Evolutionary conservation across 2,113 vertebrate species (phyloP).

Genomic region (Petrocephalus zakoni): DNA sequence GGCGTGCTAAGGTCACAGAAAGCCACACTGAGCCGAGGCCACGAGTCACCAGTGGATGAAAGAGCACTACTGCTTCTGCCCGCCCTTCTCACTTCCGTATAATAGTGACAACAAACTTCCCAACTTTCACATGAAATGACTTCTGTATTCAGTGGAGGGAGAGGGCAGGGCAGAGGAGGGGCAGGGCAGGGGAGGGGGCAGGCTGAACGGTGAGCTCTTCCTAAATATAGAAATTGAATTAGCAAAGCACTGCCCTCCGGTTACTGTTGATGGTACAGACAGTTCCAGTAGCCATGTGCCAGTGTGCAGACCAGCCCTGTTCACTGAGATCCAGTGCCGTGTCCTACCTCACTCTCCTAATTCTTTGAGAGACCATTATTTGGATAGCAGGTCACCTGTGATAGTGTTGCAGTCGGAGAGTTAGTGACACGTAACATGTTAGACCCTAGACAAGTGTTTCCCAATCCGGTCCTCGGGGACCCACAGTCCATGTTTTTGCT

Average conservation of each 20-base stretch:
- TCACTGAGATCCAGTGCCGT: neutral
- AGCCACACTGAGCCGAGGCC: neutral
- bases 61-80: neutral
- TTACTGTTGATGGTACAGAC: neutral
- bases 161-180: neutral
- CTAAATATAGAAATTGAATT: conserved; percentile 3
- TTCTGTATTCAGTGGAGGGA: neutral
- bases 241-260: neutral
- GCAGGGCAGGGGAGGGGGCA: neutral
- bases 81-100: neutral
- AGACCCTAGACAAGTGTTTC: neutral
- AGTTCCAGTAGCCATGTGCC: conserved; percentile 2
- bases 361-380: neutral
- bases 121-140: conserved; percentile 2
- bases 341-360: neutral
- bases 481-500: neutral
- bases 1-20: conserved; percentile 3
- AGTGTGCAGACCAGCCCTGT: too few species aligned
- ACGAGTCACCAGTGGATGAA: neutral
- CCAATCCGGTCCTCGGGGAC: neutral
- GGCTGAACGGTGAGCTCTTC: neutral
- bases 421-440: neutral
- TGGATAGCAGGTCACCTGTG: neutral
- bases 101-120: neutral
- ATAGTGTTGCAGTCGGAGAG: neutral